Evolutionary conservation across 2,113 vertebrate genomes (phyloP).

Genomic region (Chinchilla lanigera): DNA sequence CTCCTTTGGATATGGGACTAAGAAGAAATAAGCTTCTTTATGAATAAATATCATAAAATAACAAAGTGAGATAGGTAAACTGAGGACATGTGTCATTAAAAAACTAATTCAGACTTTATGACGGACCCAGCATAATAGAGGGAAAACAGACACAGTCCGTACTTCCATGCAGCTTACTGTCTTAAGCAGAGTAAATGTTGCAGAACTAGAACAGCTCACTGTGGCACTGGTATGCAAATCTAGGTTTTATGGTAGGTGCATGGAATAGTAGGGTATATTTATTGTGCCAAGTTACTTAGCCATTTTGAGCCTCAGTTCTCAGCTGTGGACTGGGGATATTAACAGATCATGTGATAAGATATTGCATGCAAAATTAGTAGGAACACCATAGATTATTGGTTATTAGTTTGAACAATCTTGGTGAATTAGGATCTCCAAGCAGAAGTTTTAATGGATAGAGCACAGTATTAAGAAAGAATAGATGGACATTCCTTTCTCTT

Average conservation of each 20-base stretch:
- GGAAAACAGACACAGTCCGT: not conserved
- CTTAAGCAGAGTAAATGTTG: slow-evolving; percentile 26
- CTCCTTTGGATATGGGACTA: not conserved
- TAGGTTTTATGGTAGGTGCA: not conserved
- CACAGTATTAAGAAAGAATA: not conserved
- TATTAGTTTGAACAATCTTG: not conserved
- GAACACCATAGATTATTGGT: not conserved
- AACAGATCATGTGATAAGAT: not conserved
- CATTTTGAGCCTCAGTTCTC: not conserved
- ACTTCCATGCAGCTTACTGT: not conserved
- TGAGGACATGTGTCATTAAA: not conserved
- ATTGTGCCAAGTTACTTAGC: not conserved
- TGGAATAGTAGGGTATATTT: not conserved
- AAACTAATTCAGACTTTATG: slow-evolving; percentile 19
- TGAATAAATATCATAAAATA: slow-evolving; percentile 30
- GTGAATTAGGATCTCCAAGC: not conserved
- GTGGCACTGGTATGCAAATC: not conserved
- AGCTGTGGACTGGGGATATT: not conserved
- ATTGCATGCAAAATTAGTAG: not conserved
- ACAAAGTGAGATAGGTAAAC: slow-evolving; percentile 36
- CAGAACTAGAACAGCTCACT: not conserved
- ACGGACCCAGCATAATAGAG: not conserved
- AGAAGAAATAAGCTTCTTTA: slow-evolving; percentile 31
- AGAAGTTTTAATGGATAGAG: not conserved
- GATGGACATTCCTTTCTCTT: not conserved